Base-by-base conservation (phyloP, 2,797 vertebrate species). In the Rhinella marina region DNA sequence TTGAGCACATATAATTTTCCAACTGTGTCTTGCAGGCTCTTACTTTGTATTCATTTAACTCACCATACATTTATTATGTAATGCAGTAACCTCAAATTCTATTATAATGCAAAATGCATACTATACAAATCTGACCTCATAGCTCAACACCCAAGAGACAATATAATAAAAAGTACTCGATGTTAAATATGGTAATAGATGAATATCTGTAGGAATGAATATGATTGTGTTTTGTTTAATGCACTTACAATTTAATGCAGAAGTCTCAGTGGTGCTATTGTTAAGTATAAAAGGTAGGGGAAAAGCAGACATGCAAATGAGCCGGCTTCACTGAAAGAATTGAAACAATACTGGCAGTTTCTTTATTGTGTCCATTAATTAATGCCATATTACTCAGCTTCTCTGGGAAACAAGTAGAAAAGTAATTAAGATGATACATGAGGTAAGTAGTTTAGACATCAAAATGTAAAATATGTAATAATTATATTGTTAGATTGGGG, bases 391-490 rank as follows among this genome's bases (percentile, higher is more conserved):
- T 94, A 94, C 90, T 89, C 77, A 90, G 90, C 90, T 93, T 94
- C 93, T 92, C 85, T 91, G 93, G 92, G 94, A 95, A 93, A 92
- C 89, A 93, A 91, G 91, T 92, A 91, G 92, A 93, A 94, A 94
- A 95, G 94, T 95, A 95, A 95, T 96, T 95, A 94, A 94, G 95
- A 93, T 94, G 93, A 95, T 96, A 91, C 94, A 94, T 92, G 95
- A 95, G 92, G 93, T 92, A 93, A 93, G 93, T 93, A 94, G 91
- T 93, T 94, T 91, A 92, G 93, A 93, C 91, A 93, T 93, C 92
- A 91, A 90, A 89, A 93, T 84, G 62, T 89, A 89, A 87, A 89
- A 89, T 89, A 89, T 89, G 85, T 89, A 89, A 89, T 89, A 89
- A 89, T 89, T 86, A 87, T 89, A 89, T 89, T 86, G 88, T 89